Evolutionary conservation across 2,797 vertebrate species (phyloP), one percentile per base, ranked within the genome.

Genomic region (Diceros bicornis): DNA sequence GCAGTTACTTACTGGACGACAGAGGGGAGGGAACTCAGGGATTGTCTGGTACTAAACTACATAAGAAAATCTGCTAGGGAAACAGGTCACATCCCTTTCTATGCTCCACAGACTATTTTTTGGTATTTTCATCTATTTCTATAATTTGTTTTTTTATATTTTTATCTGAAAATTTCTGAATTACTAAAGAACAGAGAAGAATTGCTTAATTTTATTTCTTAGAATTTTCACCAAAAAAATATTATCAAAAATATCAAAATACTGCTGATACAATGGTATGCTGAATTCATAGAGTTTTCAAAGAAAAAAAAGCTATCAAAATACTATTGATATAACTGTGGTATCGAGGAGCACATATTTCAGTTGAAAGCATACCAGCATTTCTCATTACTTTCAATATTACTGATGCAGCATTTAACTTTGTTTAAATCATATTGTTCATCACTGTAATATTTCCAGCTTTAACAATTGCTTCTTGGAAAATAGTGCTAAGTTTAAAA

Each of bases 161-260:
- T 95, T 82, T 66, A 93, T 7, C 69, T 79, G 17, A 52, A 66
- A 89, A 77, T 88, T 29, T 89, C 32, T 78, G n/a, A 95, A 86
- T 85, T 92, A 61, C 68, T 78, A 91, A 87, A 90, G 12, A 74
- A 88, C 32, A 89, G 4, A 66, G 16, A 47, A 62, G 11, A 92
- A 84, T 3, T 68, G n/a, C 9, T 94, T 88, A 57, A 74, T 86
- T 94, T 96, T 62, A 72, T 71, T 66, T 93, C n/a, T 32, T 74
- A 85, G 16, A 85, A 82, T 89, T 79, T 95, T 94, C 71, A 96
- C 59, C 29, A 59, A 91, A 86, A 93, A 91, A 92, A 59, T 20
- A 21, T 74, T 72, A 81, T 62, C 25, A 71, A 81, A 86, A 83
- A 32, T 59, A 62, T 79, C 7, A 71, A 75, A 95, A 82, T 68